phyloP scores from a whole-genome alignment of 2,888 invertebrate genomes.

The Mechanitis mazaeus region DNA sequence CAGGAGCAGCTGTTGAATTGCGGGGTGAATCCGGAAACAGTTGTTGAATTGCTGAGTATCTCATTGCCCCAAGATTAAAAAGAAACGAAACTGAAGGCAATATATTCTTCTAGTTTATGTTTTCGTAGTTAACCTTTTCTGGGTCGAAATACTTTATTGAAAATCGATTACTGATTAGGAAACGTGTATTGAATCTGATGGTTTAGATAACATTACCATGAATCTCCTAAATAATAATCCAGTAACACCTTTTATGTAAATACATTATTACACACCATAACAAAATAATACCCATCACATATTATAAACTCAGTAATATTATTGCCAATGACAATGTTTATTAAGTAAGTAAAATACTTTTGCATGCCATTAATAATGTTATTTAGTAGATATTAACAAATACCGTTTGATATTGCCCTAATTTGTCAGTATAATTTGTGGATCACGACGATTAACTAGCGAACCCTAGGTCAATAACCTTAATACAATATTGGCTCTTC shows the following conservation, averaged over 20 bases:
- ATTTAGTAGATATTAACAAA: too few relatives aligned
- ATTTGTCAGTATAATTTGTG: too few relatives aligned
- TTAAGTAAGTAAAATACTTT: too few relatives aligned
- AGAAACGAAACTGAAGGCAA: not conserved
- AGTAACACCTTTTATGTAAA: too few relatives aligned
- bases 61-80: conserved; percentile 5
- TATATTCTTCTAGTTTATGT: conserved; percentile 1
- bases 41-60: conserved; percentile 9
- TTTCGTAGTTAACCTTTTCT: conserved; percentile 4
- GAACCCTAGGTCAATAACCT: not conserved
- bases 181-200: not conserved
- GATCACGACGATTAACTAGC: not conserved
- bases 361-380: too few relatives aligned
- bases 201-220: too few relatives aligned
- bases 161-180: conserved; percentile 1
- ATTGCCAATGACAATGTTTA: too few relatives aligned
- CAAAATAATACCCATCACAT: too few relatives aligned
- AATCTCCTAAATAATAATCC: too few relatives aligned
- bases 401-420: too few relatives aligned
- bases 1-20: conserved; percentile 25
- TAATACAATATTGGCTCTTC: conserved; percentile 1
- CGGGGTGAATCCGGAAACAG: conserved; percentile 22
- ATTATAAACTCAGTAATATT: too few relatives aligned
- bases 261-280: too few relatives aligned
- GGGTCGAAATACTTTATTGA: not conserved